phyloP scores from a whole-genome alignment of 64 coral and sea anemone species.

The Anthopleura sola region DNA sequence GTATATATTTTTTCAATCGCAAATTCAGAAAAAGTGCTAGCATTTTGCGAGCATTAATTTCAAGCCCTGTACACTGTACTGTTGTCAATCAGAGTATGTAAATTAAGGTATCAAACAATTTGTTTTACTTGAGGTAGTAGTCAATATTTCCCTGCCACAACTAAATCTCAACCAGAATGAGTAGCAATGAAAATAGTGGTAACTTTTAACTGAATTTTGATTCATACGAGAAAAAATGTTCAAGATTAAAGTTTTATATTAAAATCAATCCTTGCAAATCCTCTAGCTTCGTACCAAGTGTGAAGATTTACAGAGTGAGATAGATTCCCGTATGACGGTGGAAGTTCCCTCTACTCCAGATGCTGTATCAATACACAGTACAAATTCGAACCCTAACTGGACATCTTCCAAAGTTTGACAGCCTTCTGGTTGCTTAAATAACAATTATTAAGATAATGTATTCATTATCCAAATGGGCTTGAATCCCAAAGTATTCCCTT shows the following conservation, averaged over 20 bases:
- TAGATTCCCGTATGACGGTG: constrained; percentile 77
- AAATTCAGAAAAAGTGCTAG: too few relatives aligned
- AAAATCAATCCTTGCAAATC: neutral
- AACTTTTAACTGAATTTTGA: too few relatives aligned
- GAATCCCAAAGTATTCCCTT: neutral
- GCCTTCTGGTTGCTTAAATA: neutral
- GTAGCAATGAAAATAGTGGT: too few relatives aligned
- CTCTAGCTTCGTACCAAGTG: constrained; percentile 89
- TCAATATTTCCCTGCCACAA: too few relatives aligned
- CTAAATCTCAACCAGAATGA: too few relatives aligned
- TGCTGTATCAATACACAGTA: constrained; percentile 79
- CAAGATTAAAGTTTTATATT: neutral
- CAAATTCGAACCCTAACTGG: constrained; percentile 40
- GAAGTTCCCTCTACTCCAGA: constrained; percentile 79
- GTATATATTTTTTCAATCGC: too few relatives aligned
- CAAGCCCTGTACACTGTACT: too few relatives aligned
- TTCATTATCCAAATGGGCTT: neutral
- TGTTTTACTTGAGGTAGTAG: too few relatives aligned
- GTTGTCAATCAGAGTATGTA: too few relatives aligned
- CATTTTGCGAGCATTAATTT: too few relatives aligned
- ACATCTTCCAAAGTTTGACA: neutral
- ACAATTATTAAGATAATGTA: neutral
- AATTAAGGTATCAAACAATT: too few relatives aligned
- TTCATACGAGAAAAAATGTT: too few relatives aligned
- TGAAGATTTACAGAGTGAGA: constrained; percentile 90